Evolutionary conservation across 37 sponge, comb jelly and placozoan species (phyloP), one percentile per base, ranked within the genome.

Genomic region (Tethya wilhelma): DNA sequence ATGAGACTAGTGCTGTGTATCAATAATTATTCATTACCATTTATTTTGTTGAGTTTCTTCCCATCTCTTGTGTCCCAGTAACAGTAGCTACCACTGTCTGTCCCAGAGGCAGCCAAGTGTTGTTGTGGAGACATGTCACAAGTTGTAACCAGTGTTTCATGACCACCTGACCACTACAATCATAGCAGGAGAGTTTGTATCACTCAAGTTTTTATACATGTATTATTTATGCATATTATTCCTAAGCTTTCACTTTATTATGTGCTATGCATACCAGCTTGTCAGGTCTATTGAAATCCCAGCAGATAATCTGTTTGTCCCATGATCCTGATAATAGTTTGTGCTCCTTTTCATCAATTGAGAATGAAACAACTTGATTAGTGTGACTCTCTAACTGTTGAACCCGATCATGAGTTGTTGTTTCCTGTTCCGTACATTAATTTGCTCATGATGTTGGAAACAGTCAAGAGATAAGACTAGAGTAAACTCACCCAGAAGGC

Each of bases 291-390:
- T 75, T 62, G 33, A 80, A 30, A 62, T 96, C 94, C 97, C 97
- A 96, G 26, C 84, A 73, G 25, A 82, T 59, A 4, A 92, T 73
- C 29, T 75, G 75, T 53, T 91, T 97, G 83, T 97, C 98, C 95
- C 95, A 94, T 19, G 93, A 91, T 53, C 80, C 95, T 33, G 89
- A 81, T 4, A 91, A 59, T 33, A 97, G 36, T 37, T 74, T 93
- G 32, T 32, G 30, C 1, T 44, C 19, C 22, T 45, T 37, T 46
- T 67, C 72, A 32, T 79, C 56, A 1, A 79, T n/a, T 30, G 33
- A 14, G 43, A 64, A 74, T 3, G 67, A 38, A 38, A 75, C 71
- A 17, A 91, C 74, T 25, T 44, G 25, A 49, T 87, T 58, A 0
- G 17, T 26, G 60, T 91, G 92, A 43, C 79, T n/a, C n/a, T n/a